These are phyloP conservation scores for Rattus rattus DNA, from an alignment of 2,113 vertebrate species.

Conservation along the genomic window DNA sequence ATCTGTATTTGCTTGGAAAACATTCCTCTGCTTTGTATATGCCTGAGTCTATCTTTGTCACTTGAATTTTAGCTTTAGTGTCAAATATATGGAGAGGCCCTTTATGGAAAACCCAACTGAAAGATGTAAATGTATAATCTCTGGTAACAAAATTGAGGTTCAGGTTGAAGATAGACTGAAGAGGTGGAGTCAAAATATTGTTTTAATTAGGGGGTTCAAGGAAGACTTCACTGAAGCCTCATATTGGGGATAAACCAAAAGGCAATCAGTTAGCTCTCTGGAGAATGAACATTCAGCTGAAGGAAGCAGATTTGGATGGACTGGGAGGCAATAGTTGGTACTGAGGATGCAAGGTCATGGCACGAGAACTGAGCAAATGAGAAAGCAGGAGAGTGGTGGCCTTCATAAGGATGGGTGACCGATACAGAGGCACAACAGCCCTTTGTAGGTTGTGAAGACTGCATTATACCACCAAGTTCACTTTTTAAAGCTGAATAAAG, in stretches of 20 bases:
- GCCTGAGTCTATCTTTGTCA: neutral
- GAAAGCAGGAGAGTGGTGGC: neutral
- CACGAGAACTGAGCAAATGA: neutral
- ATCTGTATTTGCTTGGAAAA: neutral
- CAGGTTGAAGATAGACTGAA: neutral
- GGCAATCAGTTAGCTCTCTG: neutral
- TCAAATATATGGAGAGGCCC: neutral
- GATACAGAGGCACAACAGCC: neutral
- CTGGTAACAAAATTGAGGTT: neutral
- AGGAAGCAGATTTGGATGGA: neutral
- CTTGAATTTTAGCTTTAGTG: neutral
- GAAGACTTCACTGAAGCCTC: neutral
- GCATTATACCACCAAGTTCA: neutral
- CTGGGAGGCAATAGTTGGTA: neutral
- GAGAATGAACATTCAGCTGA: neutral
- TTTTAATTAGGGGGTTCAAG: neutral
- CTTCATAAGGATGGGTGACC: neutral
- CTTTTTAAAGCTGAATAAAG: neutral
- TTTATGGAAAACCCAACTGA: neutral
- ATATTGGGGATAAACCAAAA: neutral
- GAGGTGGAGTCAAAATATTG: rapidly evolving
- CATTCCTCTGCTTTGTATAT: neutral
- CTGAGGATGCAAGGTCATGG: neutral
- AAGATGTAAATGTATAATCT: neutral
- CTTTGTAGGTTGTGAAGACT: neutral